These are phyloP conservation scores for Stomatorhinus walkeri DNA, from an alignment of 2,797 vertebrate genomes.

Conservation along the genomic window DNA sequence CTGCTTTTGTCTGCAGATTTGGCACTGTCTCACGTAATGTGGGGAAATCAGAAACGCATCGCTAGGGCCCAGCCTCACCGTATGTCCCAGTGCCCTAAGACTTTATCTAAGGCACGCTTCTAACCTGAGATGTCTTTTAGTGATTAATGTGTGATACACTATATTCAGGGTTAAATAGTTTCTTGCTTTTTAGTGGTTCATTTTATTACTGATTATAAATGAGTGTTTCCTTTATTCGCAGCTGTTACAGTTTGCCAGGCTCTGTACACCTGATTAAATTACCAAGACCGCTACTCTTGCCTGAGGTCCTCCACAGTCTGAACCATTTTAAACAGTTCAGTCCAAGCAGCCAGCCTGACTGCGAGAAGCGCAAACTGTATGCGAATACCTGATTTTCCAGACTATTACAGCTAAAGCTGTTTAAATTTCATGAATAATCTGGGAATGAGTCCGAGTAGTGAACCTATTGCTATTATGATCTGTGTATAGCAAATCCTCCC, in stretches of 20 bases:
- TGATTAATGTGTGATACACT: not conserved
- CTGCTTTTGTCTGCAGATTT: slow-evolving; percentile 61
- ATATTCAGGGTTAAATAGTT: slow-evolving; percentile 1
- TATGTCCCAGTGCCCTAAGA: not conserved
- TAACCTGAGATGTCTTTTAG: not conserved
- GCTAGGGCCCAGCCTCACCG: not conserved
- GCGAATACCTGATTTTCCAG: not conserved
- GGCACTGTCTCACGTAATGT: slow-evolving; percentile 62
- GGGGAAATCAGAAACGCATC: slow-evolving; percentile 49
- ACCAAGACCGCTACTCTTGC: not conserved
- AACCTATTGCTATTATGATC: not conserved
- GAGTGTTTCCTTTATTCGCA: slow-evolving; percentile 23
- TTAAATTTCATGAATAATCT: not conserved
- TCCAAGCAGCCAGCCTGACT: not conserved
- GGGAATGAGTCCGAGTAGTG: not conserved
- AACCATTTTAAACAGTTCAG: not conserved
- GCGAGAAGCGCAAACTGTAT: not conserved
- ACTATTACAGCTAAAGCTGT: not conserved
- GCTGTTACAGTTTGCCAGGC: not conserved
- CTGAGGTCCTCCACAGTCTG: not conserved
- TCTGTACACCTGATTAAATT: not conserved
- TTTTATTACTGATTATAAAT: slow-evolving; percentile 44
- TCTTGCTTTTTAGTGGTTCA: slow-evolving; percentile 47
- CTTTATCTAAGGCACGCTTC: not conserved
- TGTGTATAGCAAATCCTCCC: not conserved